These are phyloP conservation scores for Zelleria hepariella DNA, from an alignment of 2,888 invertebrate species.

Conservation along the genomic window DNA sequence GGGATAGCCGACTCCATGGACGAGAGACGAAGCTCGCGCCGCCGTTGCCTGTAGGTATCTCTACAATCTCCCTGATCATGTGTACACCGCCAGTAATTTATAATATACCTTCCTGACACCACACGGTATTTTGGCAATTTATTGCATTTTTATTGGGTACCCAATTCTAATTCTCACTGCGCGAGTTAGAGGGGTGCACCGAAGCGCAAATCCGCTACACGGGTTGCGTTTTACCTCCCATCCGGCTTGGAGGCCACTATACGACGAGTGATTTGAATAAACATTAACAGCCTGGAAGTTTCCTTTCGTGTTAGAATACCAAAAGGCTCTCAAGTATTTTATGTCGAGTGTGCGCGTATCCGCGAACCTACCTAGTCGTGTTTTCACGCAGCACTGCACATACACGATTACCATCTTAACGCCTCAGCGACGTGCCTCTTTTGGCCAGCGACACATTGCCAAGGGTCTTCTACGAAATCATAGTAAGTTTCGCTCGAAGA, in stretches of 20 bases:
- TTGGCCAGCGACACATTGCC: background rate
- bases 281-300: conserved; percentile 6
- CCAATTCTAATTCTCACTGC: too few species aligned
- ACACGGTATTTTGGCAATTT: too few species aligned
- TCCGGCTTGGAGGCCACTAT: conserved; percentile 6
- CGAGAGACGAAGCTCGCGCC: too few species aligned
- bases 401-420: conserved; percentile 56
- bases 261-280: background rate
- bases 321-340: background rate
- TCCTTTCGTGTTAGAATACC: background rate
- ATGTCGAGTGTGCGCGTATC: background rate
- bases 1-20: too few species aligned
- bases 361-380: conserved; percentile 15
- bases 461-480: too few species aligned
- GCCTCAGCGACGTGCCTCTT: conserved; percentile 25
- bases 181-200: conserved; percentile 10
- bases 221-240: conserved; percentile 33
- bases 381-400: conserved; percentile 42
- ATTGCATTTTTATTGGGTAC: too few species aligned
- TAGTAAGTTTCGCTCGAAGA: too few species aligned
- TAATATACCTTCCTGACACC: too few species aligned
- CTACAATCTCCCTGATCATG: too few species aligned
- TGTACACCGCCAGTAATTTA: too few species aligned
- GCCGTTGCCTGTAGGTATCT: too few species aligned
- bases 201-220: conserved; percentile 24